These are phyloP conservation scores for Babylonia areolata DNA, from an alignment of 1,140 invertebrate genomes.

Conservation along the genomic window DNA sequence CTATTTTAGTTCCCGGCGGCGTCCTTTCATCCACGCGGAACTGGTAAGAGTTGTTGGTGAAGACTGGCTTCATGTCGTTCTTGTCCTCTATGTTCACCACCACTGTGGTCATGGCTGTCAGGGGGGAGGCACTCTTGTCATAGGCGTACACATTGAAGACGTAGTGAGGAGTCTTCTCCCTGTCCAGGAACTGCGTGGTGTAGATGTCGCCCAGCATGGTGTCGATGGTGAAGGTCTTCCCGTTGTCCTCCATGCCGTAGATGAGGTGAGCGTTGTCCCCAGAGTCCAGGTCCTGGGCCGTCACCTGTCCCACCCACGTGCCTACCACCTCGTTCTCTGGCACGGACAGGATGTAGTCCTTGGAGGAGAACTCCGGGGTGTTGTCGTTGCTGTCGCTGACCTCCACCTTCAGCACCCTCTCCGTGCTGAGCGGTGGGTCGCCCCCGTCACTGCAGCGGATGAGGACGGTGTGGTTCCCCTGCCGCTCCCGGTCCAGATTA, in stretches of 20 bases:
- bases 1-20: constrained; percentile 86
- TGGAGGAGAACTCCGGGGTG: constrained; percentile 47
- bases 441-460: constrained; percentile 56
- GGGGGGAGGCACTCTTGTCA: constrained; percentile 84
- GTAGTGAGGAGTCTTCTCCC: constrained; percentile 85
- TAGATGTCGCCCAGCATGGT: constrained; percentile 78
- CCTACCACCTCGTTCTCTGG: constrained; percentile 47
- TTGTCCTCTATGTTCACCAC: constrained; percentile 87
- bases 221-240: constrained; percentile 68
- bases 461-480: constrained; percentile 37
- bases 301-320: constrained; percentile 42
- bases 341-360: constrained; percentile 43
- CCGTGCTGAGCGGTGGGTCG: constrained; percentile 38
- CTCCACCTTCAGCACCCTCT: constrained; percentile 39
- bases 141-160: constrained; percentile 87
- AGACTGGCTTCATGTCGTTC: constrained; percentile 94
- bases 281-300: constrained; percentile 69
- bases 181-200: constrained; percentile 80
- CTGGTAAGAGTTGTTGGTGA: constrained; percentile 86
- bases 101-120: constrained; percentile 86
- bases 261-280: constrained; percentile 76
- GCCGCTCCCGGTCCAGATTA: constrained; percentile 49
- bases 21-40: constrained; percentile 91
- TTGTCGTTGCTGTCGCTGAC: constrained; percentile 60
- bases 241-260: constrained; percentile 52